Evolutionary conservation across 2,113 vertebrate species (phyloP).

Genomic region (Oncorhynchus masou): DNA sequence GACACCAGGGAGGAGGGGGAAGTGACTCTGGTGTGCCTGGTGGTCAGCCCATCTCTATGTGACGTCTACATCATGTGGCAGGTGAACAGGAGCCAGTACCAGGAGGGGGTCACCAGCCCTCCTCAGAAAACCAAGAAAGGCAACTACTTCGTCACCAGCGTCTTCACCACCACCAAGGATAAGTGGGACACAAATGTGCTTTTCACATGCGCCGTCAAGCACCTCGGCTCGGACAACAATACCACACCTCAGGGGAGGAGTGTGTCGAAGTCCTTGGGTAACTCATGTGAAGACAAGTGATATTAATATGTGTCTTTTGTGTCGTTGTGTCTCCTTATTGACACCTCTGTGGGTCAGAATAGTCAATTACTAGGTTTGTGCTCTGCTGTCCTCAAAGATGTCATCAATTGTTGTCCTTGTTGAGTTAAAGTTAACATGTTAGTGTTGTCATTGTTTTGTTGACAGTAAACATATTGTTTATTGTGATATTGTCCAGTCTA

Average conservation of each 20-base stretch:
- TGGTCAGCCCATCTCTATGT: neutral
- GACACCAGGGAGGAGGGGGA: neutral
- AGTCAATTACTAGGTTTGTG: no score
- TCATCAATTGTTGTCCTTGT: neutral
- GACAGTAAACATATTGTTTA: neutral
- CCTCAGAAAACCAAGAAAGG: neutral
- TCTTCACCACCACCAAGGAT: neutral
- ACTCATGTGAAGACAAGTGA: neutral
- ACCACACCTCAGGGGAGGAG: neutral
- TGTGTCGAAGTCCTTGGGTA: neutral
- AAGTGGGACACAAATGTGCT: accelerated
- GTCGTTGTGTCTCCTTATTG: no score
- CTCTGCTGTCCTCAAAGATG: no score
- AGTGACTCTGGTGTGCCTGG: neutral
- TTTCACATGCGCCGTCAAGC: neutral
- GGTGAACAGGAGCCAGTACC: accelerated
- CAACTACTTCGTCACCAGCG: neutral
- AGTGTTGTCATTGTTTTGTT: neutral
- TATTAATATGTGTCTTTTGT: no score
- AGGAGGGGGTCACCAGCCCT: neutral
- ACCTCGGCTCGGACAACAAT: accelerated
- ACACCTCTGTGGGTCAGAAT: no score
- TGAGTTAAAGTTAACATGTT: neutral
- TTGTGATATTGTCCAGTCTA: neutral
- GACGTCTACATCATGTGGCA: conserved; percentile 5